These are phyloP conservation scores for Crenuchus spilurus DNA, from an alignment of 2,797 vertebrate genomes.

Conservation along the genomic window DNA sequence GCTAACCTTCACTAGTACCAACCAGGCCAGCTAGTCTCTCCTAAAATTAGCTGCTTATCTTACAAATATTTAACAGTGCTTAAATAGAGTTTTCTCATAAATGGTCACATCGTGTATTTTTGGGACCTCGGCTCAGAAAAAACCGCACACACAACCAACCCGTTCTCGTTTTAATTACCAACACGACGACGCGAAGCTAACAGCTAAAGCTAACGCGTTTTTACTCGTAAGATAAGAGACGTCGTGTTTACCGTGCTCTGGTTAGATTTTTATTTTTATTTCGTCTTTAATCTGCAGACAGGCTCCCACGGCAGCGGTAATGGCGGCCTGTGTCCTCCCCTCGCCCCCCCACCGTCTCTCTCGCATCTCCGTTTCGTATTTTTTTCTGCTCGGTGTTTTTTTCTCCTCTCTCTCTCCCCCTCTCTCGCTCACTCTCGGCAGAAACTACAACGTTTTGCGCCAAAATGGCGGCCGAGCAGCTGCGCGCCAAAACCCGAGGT, in stretches of 20 bases:
- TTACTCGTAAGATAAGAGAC: constrained; percentile 56
- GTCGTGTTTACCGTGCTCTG: constrained; percentile 61
- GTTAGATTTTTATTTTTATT: neutral
- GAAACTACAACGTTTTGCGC: constrained; percentile 80
- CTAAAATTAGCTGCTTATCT: too few species aligned
- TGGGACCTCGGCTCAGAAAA: neutral
- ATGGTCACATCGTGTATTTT: neutral
- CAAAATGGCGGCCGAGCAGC: constrained; percentile 78
- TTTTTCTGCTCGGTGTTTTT: neutral
- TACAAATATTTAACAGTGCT: too few species aligned
- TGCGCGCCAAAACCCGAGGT: constrained; percentile 75
- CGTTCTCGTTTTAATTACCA: neutral
- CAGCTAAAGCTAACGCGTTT: neutral
- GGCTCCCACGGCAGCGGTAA: constrained; percentile 70
- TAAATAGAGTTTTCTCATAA: too few species aligned
- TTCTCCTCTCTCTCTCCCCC: neutral
- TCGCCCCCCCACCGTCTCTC: constrained; percentile 75
- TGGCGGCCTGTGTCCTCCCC: constrained; percentile 78
- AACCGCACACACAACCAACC: too few species aligned
- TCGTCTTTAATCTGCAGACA: constrained; percentile 55
- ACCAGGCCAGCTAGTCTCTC: too few species aligned
- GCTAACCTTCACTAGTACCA: too few species aligned
- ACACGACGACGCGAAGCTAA: neutral
- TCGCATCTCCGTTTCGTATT: constrained; percentile 70
- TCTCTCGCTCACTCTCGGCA: constrained; percentile 57